These are phyloP conservation scores for Galbula dea DNA, from an alignment of 2,113 vertebrate species.

Conservation along the genomic window DNA sequence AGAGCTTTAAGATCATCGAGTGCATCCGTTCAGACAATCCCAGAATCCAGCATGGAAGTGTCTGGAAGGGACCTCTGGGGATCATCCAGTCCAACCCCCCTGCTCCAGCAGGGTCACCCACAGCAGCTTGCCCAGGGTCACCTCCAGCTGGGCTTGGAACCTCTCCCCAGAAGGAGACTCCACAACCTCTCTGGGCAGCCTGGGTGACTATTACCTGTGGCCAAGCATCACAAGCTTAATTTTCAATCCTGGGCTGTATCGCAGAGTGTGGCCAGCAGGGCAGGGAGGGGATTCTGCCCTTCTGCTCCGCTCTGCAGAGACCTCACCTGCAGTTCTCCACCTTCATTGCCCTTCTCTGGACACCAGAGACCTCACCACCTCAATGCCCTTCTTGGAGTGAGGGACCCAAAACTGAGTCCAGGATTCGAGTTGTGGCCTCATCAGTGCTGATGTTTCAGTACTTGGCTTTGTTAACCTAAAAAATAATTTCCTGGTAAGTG, in stretches of 20 bases:
- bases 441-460: background rate
- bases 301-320: too few relatives aligned
- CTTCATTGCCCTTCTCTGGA: too few relatives aligned
- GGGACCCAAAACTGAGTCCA: too few relatives aligned
- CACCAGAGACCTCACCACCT: too few relatives aligned
- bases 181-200: background rate
- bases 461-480: background rate
- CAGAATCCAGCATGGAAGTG: background rate
- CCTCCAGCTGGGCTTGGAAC: background rate
- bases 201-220: background rate
- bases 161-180: background rate
- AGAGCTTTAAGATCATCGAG: background rate
- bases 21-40: background rate
- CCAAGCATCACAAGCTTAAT: too few relatives aligned
- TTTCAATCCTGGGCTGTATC: too few relatives aligned
- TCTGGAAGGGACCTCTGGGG: background rate
- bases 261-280: too few relatives aligned
- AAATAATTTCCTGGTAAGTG: background rate
- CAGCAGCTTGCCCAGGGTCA: background rate
- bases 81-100: background rate
- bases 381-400: too few relatives aligned
- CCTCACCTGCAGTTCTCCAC: too few relatives aligned
- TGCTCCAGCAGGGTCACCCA: background rate
- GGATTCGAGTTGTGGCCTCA: too few relatives aligned
- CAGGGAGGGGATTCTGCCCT: too few relatives aligned